phyloP scores from a whole-genome alignment of 2,888 invertebrate genomes.

The Lithophane socia region DNA sequence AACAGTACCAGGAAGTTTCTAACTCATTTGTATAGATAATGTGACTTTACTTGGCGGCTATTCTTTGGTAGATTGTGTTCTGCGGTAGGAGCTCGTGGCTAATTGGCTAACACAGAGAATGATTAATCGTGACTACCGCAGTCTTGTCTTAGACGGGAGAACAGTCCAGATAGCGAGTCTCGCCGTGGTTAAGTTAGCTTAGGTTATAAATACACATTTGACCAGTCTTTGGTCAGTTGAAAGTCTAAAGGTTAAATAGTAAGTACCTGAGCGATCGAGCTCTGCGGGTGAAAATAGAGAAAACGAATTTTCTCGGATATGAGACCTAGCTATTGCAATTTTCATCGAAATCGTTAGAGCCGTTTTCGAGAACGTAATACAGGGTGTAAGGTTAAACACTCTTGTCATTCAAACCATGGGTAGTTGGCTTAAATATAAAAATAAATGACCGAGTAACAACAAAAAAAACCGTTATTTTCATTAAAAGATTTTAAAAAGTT shows the following conservation, averaged over 20 bases:
- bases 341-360: too few relatives aligned
- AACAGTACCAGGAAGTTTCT: slow-evolving; percentile 21
- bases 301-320: too few relatives aligned
- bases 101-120: neutral
- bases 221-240: neutral
- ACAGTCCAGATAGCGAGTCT: neutral
- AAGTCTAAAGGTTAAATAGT: neutral
- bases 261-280: neutral
- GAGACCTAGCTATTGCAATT: too few relatives aligned
- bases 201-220: neutral
- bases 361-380: too few relatives aligned
- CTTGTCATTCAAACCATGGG: too few relatives aligned
- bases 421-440: too few relatives aligned
- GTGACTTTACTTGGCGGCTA: slow-evolving; percentile 19
- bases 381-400: too few relatives aligned
- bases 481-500: too few relatives aligned
- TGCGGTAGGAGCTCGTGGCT: neutral
- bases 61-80: slow-evolving; percentile 20
- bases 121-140: slow-evolving; percentile 7
- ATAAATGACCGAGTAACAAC: too few relatives aligned
- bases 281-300: too few relatives aligned
- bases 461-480: too few relatives aligned
- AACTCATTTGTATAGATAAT: slow-evolving; percentile 33
- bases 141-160: neutral
- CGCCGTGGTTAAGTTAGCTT: neutral